Evolutionary conservation across 92 coral and sea anemone genomes (phyloP), one percentile per base, ranked within the genome.

Genomic region (Galaxea fascicularis): DNA sequence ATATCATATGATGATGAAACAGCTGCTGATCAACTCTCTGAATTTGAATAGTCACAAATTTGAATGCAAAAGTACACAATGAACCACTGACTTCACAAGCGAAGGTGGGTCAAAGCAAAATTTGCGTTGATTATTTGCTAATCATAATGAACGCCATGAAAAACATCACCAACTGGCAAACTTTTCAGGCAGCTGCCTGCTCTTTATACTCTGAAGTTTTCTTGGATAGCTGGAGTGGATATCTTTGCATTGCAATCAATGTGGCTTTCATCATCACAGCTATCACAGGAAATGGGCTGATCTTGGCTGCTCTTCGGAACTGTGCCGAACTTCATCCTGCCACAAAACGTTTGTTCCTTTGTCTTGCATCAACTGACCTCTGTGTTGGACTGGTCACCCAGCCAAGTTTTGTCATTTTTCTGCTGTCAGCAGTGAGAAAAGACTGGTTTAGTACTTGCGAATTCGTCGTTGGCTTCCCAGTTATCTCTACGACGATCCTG

Each of bases 331-430:
- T 78, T 64, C 72, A 64, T 49, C 62, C 82, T 5, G 45, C 82
- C 10, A 63, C 82, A 10, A 46, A 78, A 68, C 25, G 63, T 17
- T 64, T 78, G 60, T 78, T 78, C 16, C 72, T 72, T 46, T 58
- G 53, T 30, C 45, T 78, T 56, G 73, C 72, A 27, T 24, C 62
- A 47, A 25, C 72, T 26, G 82, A 78, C 24, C 72, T 78, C 59
- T 78, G 59, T 25, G 45, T 78, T 63, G 82, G 82, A 29, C 82
- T 78, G 16, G 46, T 78, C 31, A 28, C 72, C 0, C 59, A 78
- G 56, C 82, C 60, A 9, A 14, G 35, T 45, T 63, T 44, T 44
- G 70, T 78, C 45, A 4, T 46, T 24, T 78, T 31, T 17, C 41
- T 78, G 3, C 47, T 77, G 11, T 44, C 26, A 16, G 44, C 24